Percentiles rank a stretch among this genome's conserved stretches.
These are phyloP conservation scores for Alces alces DNA, from an alignment of 2,113 vertebrate species.

Conservation along the genomic window DNA sequence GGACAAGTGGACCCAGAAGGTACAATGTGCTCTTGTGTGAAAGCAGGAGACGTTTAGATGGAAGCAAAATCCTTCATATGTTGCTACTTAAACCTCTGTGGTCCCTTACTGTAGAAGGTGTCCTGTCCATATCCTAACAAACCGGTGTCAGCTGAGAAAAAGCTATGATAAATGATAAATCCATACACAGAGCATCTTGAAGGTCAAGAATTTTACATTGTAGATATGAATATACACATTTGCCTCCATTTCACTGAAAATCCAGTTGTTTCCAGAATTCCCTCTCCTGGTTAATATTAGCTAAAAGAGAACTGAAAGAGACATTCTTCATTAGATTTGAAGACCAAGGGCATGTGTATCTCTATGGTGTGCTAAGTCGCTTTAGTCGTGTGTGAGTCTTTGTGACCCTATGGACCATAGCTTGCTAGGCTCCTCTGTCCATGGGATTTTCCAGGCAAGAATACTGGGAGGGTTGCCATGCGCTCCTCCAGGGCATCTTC, in stretches of 20 bases:
- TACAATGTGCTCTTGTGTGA: background rate
- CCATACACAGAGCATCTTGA: background rate
- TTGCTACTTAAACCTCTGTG: background rate
- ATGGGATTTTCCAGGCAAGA: background rate
- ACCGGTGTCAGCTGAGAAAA: background rate
- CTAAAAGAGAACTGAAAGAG: background rate
- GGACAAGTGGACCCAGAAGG: background rate
- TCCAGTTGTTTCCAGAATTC: background rate
- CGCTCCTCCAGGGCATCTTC: background rate
- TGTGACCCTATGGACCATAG: background rate
- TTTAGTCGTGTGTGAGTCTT: background rate
- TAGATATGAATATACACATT: background rate
- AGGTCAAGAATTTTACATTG: background rate
- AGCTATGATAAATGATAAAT: background rate
- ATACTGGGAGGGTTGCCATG: background rate
- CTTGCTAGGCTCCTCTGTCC: background rate
- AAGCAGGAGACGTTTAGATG: background rate
- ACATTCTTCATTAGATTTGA: background rate
- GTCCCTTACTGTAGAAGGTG: background rate
- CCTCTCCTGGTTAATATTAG: background rate
- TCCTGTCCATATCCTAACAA: background rate
- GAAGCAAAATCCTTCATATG: background rate
- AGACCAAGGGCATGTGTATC: accelerated
- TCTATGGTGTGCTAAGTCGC: background rate
- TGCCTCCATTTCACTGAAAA: background rate